Evolutionary conservation across 2,113 vertebrate genomes (phyloP).

Genomic region (Nothoprocta pentlandii): DNA sequence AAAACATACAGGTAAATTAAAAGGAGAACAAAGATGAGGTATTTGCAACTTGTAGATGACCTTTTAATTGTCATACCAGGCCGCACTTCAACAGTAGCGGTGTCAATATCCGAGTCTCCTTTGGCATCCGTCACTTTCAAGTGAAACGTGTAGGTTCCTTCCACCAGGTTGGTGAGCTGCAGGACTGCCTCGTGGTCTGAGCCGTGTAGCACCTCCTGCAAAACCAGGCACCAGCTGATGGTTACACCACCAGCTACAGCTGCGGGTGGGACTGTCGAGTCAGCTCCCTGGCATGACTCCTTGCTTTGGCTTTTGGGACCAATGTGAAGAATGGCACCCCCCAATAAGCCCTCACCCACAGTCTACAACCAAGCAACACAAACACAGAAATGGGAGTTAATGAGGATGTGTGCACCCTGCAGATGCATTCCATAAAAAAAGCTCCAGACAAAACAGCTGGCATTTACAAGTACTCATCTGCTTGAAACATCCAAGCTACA

Average conservation of each 20-base stretch:
- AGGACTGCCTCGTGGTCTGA: conserved; percentile 82
- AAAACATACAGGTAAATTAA: not conserved
- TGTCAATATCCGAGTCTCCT: conserved; percentile 83
- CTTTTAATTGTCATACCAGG: conserved; percentile 83
- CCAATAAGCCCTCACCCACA: not conserved
- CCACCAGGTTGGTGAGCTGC: conserved; percentile 88
- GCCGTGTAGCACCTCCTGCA: conserved; percentile 85
- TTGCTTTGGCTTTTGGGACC: not conserved
- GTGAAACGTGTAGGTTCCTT: conserved; percentile 89
- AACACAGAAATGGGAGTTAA: not conserved
- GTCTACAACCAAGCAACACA: not conserved
- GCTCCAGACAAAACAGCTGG: not conserved
- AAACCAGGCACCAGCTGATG: not conserved
- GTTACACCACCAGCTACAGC: not conserved
- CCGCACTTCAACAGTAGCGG: conserved; percentile 88
- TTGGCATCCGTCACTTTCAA: conserved; percentile 83
- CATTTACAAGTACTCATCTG: not conserved
- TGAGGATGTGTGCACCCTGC: not conserved
- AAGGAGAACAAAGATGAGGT: not conserved
- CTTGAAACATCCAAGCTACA: not conserved
- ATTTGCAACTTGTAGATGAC: conserved; percentile 51
- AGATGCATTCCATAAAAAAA: not conserved
- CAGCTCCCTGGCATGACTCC: fast-evolving
- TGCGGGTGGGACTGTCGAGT: not conserved
- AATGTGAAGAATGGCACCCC: not conserved